Base-by-base conservation (phyloP, 2,797 vertebrate species). In the Anniella stebbinsi region DNA sequence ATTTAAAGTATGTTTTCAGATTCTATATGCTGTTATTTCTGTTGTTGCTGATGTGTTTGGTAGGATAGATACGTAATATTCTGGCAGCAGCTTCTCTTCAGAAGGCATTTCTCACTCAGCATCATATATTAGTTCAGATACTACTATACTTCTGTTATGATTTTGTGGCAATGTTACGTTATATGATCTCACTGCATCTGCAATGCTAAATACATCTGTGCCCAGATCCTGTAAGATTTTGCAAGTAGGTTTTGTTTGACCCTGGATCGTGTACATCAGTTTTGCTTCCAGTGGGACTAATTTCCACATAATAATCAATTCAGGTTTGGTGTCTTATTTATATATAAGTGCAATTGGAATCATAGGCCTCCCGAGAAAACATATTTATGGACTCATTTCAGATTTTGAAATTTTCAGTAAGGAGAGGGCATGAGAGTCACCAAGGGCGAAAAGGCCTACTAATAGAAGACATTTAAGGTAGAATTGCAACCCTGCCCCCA, bases 1-100 rank as follows among this genome's bases (percentile, higher is more conserved):
- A 77, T 51, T 86, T 90, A 69, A 33, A 77, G 67, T n/a, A 67
- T 73, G 76, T 82, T 41, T 67, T 87, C 60, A 70, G 48, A 48
- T 87, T 54, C 18, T 41, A 2, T 9, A 28, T 13, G 1, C 48
- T 54, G n/a, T 54, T 87, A 13, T 15, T 41, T 25, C 10, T 17
- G 33, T 36, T 60, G 54, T 11, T 36, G 11, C 8, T 23, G 54
- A 36, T 21, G 38, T 33, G n/a, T 85, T 54, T 73, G 21, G 23
- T 54, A 36, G 17, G 18, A 5, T 8, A 77, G 25, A 77, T 6
- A 33, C 25, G 75, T 2, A 78, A 70, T 54, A 83, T 41, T 54
- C 10, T 86, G 51, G 51, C 2, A 51, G 17, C 17, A 8, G 33
- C 5, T 67, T 82, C 18, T 54, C 73, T 75, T 54, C 13, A 80